Percentiles rank a stretch among this genome's conserved stretches.
phyloP scores from a whole-genome alignment of 2,888 invertebrate species.

The Serripes groenlandicus region DNA sequence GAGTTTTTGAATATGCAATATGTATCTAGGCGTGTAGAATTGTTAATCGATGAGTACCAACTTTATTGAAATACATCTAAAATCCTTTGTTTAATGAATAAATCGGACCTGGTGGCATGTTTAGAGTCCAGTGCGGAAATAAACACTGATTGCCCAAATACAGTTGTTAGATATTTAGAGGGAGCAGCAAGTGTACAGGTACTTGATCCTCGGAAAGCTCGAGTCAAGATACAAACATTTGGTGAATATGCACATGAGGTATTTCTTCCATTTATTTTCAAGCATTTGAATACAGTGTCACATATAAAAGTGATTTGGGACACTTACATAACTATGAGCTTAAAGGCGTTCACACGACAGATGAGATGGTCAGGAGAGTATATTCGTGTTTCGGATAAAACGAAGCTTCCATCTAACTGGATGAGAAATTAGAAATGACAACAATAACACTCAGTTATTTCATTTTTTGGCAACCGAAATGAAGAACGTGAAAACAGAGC shows the following conservation, averaged over 20 bases:
- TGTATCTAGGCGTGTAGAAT: too few species aligned
- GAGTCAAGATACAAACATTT: too few species aligned
- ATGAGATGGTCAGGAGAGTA: not conserved
- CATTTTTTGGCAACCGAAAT: not conserved
- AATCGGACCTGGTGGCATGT: not conserved
- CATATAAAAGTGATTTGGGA: not conserved
- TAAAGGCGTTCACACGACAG: not conserved
- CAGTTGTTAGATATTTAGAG: not conserved
- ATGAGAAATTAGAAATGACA: not conserved
- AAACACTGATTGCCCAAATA: too few species aligned
- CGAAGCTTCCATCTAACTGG: not conserved
- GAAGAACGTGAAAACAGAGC: not conserved
- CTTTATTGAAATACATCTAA: too few species aligned
- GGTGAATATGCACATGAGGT: too few species aligned
- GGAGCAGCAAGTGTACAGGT: not conserved
- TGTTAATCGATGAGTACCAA: too few species aligned
- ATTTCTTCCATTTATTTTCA: not conserved
- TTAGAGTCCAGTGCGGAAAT: not conserved
- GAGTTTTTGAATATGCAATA: too few species aligned
- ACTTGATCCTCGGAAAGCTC: too few species aligned
- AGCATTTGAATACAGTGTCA: not conserved
- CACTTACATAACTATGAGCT: not conserved
- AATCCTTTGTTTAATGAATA: too few species aligned
- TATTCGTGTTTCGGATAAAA: not conserved
- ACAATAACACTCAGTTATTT: not conserved